These are phyloP conservation scores for Oceanites oceanicus DNA, from an alignment of 2,113 vertebrate species.

Conservation along the genomic window DNA sequence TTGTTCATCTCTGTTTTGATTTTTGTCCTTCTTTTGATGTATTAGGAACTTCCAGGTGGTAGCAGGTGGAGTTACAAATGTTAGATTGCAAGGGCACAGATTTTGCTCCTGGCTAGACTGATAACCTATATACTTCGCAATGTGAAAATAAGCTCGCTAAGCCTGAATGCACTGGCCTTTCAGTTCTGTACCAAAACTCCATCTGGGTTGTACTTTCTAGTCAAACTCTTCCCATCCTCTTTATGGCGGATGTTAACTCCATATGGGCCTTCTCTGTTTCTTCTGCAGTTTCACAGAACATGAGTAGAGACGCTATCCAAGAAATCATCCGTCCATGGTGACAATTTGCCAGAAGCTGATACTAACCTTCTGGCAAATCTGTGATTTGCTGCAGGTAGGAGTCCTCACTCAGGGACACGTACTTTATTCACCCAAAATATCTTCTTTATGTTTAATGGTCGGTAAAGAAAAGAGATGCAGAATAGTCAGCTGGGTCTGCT, in stretches of 20 bases:
- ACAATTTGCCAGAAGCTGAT: not conserved
- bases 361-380: not conserved
- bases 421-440: not conserved
- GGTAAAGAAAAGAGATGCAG: not conserved
- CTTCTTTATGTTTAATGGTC: not conserved
- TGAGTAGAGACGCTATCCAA: not conserved
- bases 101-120: conserved; percentile 4
- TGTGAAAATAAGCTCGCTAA: not conserved
- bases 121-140: not conserved
- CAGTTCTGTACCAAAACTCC: not conserved
- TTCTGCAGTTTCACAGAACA: not conserved
- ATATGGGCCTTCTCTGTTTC: not conserved
- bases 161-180: not conserved
- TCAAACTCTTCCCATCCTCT: not conserved
- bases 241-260: not conserved
- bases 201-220: conserved; percentile 1
- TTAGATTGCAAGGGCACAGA: not conserved
- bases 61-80: not conserved
- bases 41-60: not conserved
- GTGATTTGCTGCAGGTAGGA: not conserved
- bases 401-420: not conserved
- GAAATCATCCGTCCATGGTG: not conserved
- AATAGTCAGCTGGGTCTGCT: not conserved
- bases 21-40: not conserved
- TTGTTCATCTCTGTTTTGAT: not conserved